Evolutionary conservation across 2,888 invertebrate genomes (phyloP), one percentile per base, ranked within the genome.

Genomic region (Tachina fera): DNA sequence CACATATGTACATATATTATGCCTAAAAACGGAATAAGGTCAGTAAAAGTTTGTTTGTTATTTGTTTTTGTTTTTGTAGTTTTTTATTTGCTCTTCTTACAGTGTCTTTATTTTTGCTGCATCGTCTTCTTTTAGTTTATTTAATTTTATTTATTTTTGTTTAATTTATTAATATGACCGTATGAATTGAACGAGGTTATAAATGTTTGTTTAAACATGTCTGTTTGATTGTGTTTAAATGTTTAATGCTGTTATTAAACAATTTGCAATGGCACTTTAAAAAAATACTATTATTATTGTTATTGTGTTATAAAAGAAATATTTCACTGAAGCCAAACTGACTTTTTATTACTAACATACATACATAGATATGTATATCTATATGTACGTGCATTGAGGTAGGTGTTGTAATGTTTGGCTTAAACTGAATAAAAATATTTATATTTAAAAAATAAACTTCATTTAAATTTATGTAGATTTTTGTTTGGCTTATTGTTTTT

Each of bases 1-100:
- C 53, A 65, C 22, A 22, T 14, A 43, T 9, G 14, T 22, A 63
- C 51, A 71, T 76, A 81, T 65, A 61, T 60, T 60, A 39, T 60
- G 60, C 60, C 60, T 60, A 60, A 60, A 45, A 45, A 13, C 63
- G 45, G 43, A 63, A 63, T 45, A 63, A 45, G 43, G 63, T 63
- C 86, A 83, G 86, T 86, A 86, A 86, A 86, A 86, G 86, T 86
- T 86, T 84, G 53, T 14, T 49, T 56, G 10, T 71, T 72, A 72
- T 41, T 76, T 68, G 41, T 77, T 63, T 47, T 1, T n/a, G 0
- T 68, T 51, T 10, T 47, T 60, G 58, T 31, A 39, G 49, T 14
- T 49, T 49, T 49, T 49, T 49, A 49, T 49, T 49, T 49, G 56
- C 56, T 56, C 22, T 22, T 56, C 22, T 56, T 56, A 22, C 56